These are phyloP conservation scores for Hydrozoanthus tunicans DNA, from an alignment of 64 coral and sea anemone species.

Conservation along the genomic window DNA sequence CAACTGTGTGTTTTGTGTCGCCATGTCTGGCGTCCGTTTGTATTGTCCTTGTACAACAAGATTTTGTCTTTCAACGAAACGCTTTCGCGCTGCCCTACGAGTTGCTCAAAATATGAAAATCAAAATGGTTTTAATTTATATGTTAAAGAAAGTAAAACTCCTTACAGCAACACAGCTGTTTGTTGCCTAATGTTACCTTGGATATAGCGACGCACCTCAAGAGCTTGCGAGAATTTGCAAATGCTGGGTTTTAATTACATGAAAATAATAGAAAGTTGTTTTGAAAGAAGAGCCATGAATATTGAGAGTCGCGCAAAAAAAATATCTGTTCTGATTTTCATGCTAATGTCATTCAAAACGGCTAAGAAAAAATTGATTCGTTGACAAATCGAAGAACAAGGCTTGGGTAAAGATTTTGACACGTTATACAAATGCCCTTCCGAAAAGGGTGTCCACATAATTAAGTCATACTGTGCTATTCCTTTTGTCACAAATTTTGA, in stretches of 20 bases:
- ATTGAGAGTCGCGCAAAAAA: neutral
- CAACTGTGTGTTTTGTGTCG: no score
- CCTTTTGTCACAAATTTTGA: neutral
- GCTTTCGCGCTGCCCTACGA: no score
- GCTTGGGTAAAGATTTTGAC: neutral
- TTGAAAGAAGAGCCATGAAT: neutral
- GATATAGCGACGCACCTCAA: neutral
- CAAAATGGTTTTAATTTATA: no score
- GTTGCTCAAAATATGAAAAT: no score
- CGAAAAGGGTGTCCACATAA: neutral
- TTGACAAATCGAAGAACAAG: neutral
- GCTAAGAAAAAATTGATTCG: neutral
- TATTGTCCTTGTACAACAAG: no score
- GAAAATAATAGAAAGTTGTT: neutral
- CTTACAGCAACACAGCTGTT: neutral
- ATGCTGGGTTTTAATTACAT: no score
- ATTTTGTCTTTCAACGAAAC: neutral
- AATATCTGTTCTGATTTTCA: neutral
- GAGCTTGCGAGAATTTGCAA: no score
- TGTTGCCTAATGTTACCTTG: neutral
- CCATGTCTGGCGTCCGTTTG: no score
- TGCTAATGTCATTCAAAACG: neutral
- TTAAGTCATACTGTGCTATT: neutral
- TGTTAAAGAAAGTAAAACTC: neutral
- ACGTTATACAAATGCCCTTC: neutral